A percentile compares a stretch with the other conserved stretches of the same genome.
These are phyloP conservation scores for Chloroceryle inda DNA, from an alignment of 2,797 vertebrate genomes.

Conservation along the genomic window DNA sequence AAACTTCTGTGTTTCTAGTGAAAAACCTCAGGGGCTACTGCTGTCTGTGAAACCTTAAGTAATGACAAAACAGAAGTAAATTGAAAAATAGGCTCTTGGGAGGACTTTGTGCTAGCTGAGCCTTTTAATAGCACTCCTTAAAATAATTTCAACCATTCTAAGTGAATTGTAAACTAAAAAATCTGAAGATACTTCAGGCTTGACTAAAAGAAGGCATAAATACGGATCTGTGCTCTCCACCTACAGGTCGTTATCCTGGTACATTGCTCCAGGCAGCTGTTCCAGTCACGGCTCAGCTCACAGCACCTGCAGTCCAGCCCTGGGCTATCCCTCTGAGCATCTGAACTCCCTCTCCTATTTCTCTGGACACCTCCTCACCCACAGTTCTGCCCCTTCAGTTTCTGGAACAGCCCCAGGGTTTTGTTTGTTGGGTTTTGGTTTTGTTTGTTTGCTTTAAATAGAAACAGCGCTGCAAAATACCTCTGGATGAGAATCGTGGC, in stretches of 20 bases:
- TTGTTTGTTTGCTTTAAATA: not conserved
- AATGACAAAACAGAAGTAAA: not conserved
- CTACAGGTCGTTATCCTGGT: not conserved
- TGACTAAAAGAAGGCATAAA: not conserved
- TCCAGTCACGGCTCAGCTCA: not conserved
- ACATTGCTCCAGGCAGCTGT: not conserved
- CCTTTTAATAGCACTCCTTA: not conserved
- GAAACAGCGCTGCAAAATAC: not conserved
- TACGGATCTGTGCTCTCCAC: not conserved
- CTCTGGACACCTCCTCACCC: not conserved
- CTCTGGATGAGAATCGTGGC: not conserved
- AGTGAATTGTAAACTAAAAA: not conserved
- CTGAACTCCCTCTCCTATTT: not conserved
- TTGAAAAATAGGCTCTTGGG: not conserved
- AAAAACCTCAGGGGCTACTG: not conserved
- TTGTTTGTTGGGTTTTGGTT: not conserved
- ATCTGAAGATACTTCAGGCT: not conserved
- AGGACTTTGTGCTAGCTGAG: not conserved
- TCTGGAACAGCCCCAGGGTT: rapidly evolving
- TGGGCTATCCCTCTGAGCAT: not conserved
- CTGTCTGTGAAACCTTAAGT: not conserved
- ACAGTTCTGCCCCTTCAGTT: not conserved
- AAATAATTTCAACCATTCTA: not conserved
- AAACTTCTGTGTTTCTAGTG: not conserved
- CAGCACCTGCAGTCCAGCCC: not conserved